Conservation (phyloP, 2,113 vertebrate genomes). For the Tapirus terrestris region DNA sequence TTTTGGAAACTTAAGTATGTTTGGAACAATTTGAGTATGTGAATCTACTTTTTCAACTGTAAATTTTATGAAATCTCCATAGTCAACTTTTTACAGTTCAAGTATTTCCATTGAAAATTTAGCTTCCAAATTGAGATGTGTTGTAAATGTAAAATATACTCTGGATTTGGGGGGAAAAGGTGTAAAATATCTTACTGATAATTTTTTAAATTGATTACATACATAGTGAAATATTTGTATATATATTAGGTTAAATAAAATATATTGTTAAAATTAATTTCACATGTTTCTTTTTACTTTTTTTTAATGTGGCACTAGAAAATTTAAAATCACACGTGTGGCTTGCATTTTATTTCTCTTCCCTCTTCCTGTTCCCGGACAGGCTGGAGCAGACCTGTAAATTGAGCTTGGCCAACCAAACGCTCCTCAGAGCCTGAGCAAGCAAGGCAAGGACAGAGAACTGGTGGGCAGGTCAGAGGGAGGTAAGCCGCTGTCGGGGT, state of each 20-base stretch:
- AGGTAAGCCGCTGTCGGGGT: neutral
- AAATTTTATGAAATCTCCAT: neutral
- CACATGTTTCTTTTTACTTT: neutral
- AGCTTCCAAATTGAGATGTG: neutral
- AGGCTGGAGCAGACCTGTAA: neutral
- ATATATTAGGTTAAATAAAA: neutral
- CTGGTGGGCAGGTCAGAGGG: neutral
- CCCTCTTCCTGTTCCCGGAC: neutral
- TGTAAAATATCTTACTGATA: neutral
- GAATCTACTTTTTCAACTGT: neutral
- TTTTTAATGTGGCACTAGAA: neutral
- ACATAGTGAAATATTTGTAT: neutral
- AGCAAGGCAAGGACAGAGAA: neutral
- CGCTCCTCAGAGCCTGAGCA: neutral
- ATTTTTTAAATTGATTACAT: neutral
- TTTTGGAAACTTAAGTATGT: slow-evolving; percentile 13
- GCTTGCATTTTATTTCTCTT: neutral
- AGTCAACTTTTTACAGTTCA: neutral
- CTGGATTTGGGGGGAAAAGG: neutral
- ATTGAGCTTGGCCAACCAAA: neutral
- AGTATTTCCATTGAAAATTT: neutral
- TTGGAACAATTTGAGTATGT: neutral
- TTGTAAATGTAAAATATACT: neutral
- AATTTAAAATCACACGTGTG: neutral
- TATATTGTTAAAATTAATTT: neutral